Evolutionary conservation across 2,113 vertebrate genomes (phyloP).

Genomic region (Riparia riparia): DNA sequence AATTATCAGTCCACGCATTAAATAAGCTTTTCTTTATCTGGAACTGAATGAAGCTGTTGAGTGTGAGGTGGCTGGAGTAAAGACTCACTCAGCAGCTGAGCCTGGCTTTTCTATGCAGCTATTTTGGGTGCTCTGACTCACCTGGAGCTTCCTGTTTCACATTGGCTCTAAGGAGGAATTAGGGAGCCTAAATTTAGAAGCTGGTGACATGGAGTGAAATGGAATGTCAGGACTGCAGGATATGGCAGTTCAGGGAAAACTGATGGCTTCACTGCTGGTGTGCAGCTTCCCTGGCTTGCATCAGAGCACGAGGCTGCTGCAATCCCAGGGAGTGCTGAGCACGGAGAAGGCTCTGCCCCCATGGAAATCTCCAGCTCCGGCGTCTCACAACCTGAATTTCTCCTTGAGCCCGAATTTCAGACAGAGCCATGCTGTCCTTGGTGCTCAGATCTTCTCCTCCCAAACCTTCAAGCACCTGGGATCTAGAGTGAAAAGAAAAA

Average conservation of each 20-base stretch:
- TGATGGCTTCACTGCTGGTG: background rate
- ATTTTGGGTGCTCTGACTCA: conserved; percentile 41
- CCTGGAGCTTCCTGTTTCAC: conserved; percentile 7
- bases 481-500: background rate
- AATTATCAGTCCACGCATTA: background rate
- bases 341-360: fast-evolving
- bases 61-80: background rate
- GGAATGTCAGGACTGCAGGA: background rate
- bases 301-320: background rate
- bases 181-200: conserved; percentile 28
- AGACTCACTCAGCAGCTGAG: background rate
- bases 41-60: background rate
- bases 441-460: background rate
- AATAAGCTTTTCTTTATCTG: background rate
- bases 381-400: background rate
- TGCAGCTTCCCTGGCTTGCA: background rate
- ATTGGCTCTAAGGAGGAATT: background rate
- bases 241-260: background rate
- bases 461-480: background rate
- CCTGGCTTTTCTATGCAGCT: background rate
- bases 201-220: background rate
- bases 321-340: background rate
- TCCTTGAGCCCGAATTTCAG: background rate
- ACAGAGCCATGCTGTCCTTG: fast-evolving
- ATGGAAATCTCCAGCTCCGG: fast-evolving